Base-by-base conservation (phyloP, 2,113 vertebrate species). In the Laticauda laticaudata region DNA sequence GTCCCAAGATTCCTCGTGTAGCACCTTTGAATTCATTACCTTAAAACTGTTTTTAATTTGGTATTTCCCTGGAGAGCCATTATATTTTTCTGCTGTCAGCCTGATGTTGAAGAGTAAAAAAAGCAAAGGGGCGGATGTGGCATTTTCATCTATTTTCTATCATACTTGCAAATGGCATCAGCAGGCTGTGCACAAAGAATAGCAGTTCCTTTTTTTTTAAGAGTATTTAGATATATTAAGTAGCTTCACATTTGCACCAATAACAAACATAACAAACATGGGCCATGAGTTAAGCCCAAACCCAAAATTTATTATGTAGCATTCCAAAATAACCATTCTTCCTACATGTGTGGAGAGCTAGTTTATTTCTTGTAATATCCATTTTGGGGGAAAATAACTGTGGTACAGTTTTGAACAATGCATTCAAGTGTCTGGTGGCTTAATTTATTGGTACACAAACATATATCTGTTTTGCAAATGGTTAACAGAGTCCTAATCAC, bases 1-100 rank as follows among this genome's bases (percentile, higher is more conserved):
- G 97, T 97, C 75, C 96, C 91, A 95, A 96, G 95, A 97, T 97
- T 97, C 96, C 96, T 93, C 97, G 95, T 93, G 90, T 97, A 96
- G 94, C 96, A 98, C 98, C 98, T 98, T 98, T 98, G 98, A 98
- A 99, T 99, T 98, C 98, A 98, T 99, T 98, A 98, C 97, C 97
- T 98, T 97, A 98, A 98, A 98, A 97, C 97, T 97, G 96, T 96
- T 98, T 98, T 98, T 99, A 98, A 99, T 99, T 99, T 98, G 96
- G 96, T 96, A 94, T 97, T 97, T 98, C 98, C 98, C 98, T 95
- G 92, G 98, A 98, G 98, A 98, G 97, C 97, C 98, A 98, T 99
- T 99, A 98, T 98, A 97, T 97, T 98, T 98, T 97, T 97, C 97
- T 98, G 97, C 98, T 97, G 97, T 98, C 98, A 98, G 98, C 96